Percentiles rank a stretch among this genome's conserved stretches.
phyloP scores from a whole-genome alignment of 1,140 invertebrate genomes.

The Ceratosolen fusciceps region DNA sequence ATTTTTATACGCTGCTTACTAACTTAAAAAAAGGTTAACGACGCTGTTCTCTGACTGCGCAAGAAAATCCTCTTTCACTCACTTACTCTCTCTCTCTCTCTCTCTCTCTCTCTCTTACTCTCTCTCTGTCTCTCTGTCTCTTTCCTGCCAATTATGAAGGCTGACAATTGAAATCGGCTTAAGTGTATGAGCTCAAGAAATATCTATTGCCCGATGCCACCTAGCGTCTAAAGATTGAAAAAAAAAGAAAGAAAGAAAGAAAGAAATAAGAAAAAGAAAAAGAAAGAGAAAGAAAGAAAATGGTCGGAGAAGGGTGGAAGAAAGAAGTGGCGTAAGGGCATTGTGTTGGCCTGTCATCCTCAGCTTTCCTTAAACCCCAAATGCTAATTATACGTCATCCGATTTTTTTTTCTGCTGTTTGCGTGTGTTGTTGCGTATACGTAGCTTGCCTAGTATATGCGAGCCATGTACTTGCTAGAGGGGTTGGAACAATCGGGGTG shows the following conservation, averaged over 20 bases:
- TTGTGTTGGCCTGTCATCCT: slow-evolving; percentile 67
- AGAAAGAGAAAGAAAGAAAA: not conserved
- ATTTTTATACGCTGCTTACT: not conserved
- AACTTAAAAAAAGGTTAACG: too few relatives aligned
- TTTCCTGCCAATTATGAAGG: slow-evolving; percentile 5
- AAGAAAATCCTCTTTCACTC: slow-evolving; percentile 6
- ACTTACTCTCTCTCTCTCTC: not conserved
- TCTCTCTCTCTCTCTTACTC: not conserved
- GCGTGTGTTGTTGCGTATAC: not conserved
- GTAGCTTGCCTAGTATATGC: too few relatives aligned
- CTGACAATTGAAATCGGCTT: slow-evolving; percentile 34
- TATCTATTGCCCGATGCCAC: not conserved
- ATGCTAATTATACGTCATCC: slow-evolving; percentile 69
- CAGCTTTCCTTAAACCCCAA: slow-evolving; percentile 63
- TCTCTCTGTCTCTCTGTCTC: not conserved
- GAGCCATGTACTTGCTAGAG: not conserved
- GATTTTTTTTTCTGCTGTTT: slow-evolving; percentile 55
- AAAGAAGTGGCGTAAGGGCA: slow-evolving; percentile 47
- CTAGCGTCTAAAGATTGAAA: not conserved
- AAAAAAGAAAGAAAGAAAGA: too few relatives aligned
- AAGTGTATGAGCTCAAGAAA: not conserved
- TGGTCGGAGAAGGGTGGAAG: not conserved
- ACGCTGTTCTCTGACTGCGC: not conserved
- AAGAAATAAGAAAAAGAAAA: not conserved
- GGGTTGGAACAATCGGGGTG: slow-evolving; percentile 57